Evolutionary conservation across 2,888 invertebrate species (phyloP), one percentile per base, ranked within the genome.

Genomic region (Drosophila flavopinicola): DNA sequence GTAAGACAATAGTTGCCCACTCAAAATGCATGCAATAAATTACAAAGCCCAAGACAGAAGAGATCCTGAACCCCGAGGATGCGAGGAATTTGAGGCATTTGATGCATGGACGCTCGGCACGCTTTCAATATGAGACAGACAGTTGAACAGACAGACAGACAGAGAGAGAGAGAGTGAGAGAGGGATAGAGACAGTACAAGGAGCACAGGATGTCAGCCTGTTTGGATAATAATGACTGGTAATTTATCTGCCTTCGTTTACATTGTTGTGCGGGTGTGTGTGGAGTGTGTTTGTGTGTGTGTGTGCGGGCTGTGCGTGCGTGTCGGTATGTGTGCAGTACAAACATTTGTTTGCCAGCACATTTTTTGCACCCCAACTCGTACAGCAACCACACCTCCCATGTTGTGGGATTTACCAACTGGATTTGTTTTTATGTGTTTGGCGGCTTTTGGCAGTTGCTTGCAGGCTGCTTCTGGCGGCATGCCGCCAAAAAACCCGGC

Each of bases 211-310:
- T 70, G 76, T 67, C 74, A 71, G 78, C 61, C 75, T 61, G 72
- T 75, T 75, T 72, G 77, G 70, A 85, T 84, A 84, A 85, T 84
- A 84, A 84, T 85, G 80, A 76, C 75, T 78, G 69, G 85, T 80
- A 84, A 84, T 84, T 84, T 84, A 85, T 84, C 84, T 84, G 75
- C 80, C 77, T 84, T 85, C 85, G 85, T 83, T 85, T 80, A 78
- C 85, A 84, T 78, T 75, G 63, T 68, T 53, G 44, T 60, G 68
- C 25, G 63, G 39, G 17, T 24, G 35, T 42, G 29, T n/a, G n/a
- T n/a, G n/a, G n/a, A n/a, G 44, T 60, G 68, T 23, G 63, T 35
- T 15, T 24, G 35, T 42, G 29, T 37, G 29, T 24, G 27, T 52
- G 29, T 29, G 33, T 33, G 47, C 44, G 29, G 30, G 27, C 37